phyloP scores from a whole-genome alignment of 2,797 vertebrate species.

The Furcifer pardalis region DNA sequence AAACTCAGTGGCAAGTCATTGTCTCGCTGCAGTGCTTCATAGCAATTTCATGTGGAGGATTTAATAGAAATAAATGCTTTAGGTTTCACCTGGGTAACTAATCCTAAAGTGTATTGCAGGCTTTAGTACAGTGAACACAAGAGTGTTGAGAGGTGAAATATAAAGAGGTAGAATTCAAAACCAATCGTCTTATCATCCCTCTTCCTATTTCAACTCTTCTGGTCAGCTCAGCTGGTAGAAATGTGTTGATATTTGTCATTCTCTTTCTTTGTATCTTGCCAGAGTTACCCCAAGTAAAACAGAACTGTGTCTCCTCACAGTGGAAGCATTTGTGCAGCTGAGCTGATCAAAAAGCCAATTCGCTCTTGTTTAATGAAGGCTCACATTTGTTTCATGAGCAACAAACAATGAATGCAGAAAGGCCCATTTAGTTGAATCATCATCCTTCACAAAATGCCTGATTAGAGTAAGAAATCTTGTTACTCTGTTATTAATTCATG shows the following conservation, averaged over 20 bases:
- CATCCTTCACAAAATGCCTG: background rate
- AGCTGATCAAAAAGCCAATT: background rate
- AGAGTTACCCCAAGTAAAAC: background rate
- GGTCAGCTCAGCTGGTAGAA: background rate
- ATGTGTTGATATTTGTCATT: background rate
- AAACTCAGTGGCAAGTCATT: background rate
- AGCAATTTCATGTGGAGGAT: background rate
- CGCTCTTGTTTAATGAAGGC: background rate
- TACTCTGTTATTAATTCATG: background rate
- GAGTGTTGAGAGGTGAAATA: background rate
- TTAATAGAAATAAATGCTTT: background rate
- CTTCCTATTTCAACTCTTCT: background rate
- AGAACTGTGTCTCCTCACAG: background rate
- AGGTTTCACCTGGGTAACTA: conserved; percentile 12
- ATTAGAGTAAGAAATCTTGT: background rate
- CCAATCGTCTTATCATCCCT: background rate
- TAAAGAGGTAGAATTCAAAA: background rate
- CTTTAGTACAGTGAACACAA: background rate
- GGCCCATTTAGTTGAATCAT: background rate
- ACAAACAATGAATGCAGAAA: background rate
- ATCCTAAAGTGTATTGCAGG: background rate
- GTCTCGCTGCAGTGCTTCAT: background rate
- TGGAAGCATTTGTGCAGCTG: background rate
- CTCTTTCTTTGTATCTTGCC: no score
- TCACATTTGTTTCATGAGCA: background rate